phyloP scores from a whole-genome alignment of 2,797 vertebrate genomes.

The Meriones psammophilus region DNA sequence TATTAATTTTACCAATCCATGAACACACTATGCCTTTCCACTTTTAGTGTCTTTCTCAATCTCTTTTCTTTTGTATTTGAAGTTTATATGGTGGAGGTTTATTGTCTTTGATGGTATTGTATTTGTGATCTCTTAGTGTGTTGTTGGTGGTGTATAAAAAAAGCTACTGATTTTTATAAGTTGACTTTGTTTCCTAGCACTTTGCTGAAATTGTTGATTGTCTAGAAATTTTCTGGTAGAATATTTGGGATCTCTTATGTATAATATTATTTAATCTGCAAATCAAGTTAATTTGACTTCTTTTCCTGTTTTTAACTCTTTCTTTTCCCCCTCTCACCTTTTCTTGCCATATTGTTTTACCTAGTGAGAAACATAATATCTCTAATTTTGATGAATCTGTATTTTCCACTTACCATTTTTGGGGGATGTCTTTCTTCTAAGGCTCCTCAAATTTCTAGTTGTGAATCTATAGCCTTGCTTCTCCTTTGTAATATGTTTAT shows the following conservation, averaged over 20 bases:
- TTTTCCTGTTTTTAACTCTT: neutral
- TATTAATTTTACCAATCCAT: neutral
- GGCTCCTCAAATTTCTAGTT: neutral
- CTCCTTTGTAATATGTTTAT: neutral
- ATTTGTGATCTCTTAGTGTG: neutral
- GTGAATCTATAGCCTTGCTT: neutral
- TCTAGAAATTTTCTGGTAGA: neutral
- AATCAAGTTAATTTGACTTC: neutral
- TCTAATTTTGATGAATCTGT: neutral
- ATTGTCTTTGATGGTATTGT: too few relatives aligned
- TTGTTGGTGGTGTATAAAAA: neutral
- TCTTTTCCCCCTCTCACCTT: neutral
- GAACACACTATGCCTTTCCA: neutral
- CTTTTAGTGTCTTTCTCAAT: neutral
- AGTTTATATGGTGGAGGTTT: neutral
- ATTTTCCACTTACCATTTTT: too few relatives aligned
- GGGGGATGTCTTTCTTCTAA: neutral
- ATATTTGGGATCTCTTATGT: neutral
- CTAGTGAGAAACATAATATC: too few relatives aligned
- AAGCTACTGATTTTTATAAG: neutral
- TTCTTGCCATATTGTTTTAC: neutral
- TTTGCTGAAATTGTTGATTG: neutral
- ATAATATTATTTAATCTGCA: neutral
- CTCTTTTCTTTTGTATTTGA: neutral
- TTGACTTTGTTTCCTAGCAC: neutral